Evolutionary conservation across 2,888 invertebrate species (phyloP).

Genomic region (Hydriomena furcata): DNA sequence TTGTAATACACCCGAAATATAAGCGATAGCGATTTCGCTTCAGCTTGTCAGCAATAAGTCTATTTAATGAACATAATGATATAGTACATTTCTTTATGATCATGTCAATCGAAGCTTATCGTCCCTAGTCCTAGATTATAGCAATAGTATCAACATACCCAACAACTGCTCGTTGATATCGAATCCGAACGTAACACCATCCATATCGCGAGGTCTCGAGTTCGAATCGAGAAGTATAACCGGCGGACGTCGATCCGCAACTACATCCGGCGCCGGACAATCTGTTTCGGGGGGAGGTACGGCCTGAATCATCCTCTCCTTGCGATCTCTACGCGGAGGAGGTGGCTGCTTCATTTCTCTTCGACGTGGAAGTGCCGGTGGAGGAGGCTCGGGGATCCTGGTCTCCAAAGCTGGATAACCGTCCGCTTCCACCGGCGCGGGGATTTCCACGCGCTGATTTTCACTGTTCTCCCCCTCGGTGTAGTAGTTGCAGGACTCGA

Average conservation of each 20-base stretch:
- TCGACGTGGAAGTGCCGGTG: constrained; percentile 32
- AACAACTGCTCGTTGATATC: constrained; percentile 90
- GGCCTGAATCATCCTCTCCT: constrained; percentile 25
- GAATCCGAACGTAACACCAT: constrained; percentile 91
- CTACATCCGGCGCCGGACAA: constrained; percentile 69
- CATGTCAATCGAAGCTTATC: no score
- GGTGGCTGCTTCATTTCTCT: constrained; percentile 36
- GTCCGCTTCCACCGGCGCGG: constrained; percentile 35
- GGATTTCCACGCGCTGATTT: constrained; percentile 26
- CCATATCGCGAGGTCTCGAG: constrained; percentile 76
- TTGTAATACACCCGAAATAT: no score
- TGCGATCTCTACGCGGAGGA: constrained; percentile 35
- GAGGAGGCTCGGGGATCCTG: constrained; percentile 27
- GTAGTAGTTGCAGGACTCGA: constrained; percentile 80
- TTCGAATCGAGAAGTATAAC: constrained; percentile 89
- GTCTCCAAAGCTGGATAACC: constrained; percentile 42
- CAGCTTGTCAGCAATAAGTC: no score
- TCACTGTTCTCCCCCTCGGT: constrained; percentile 54
- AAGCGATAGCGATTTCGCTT: no score
- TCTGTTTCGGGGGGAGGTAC: constrained; percentile 59
- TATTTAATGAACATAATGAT: no score
- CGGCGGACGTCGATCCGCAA: constrained; percentile 84
- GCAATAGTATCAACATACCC: constrained; percentile 39
- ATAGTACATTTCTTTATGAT: no score
- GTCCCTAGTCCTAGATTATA: no score